phyloP scores from a whole-genome alignment of 2,113 vertebrate genomes.

The Peromyscus polionotus region DNA sequence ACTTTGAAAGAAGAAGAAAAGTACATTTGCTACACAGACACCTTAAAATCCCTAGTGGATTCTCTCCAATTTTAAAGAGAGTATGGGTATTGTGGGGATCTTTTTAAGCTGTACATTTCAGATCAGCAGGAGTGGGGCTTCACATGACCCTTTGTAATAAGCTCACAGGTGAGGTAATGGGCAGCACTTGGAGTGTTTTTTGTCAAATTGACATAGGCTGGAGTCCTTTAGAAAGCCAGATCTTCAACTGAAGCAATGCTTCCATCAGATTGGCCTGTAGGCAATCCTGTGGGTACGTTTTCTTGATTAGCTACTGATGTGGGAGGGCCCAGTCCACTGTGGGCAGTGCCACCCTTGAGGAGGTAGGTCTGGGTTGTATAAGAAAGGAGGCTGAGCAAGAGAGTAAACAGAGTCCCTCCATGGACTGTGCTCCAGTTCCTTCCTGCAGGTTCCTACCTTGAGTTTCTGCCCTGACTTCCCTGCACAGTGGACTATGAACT shows the following conservation, averaged over 20 bases:
- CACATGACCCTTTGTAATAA: background rate
- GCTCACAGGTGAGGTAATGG: background rate
- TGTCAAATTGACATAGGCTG: background rate
- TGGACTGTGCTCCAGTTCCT: background rate
- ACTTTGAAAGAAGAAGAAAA: slow-evolving; percentile 16
- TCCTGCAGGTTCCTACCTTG: background rate
- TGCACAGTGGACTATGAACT: background rate
- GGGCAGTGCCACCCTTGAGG: background rate
- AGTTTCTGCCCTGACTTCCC: background rate
- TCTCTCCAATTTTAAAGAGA: slow-evolving; percentile 9
- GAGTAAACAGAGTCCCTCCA: background rate
- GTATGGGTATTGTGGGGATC: background rate
- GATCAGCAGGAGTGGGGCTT: background rate
- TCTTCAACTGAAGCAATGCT: background rate
- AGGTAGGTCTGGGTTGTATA: background rate
- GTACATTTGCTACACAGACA: background rate
- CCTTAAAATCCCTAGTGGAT: background rate
- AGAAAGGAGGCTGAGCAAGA: background rate
- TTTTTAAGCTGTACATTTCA: slow-evolving; percentile 9
- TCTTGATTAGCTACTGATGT: background rate
- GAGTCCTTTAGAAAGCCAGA: background rate
- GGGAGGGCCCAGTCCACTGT: background rate
- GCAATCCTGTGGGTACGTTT: background rate
- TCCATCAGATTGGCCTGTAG: background rate
- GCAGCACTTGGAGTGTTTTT: background rate